Conservation (phyloP, 1,140 invertebrate genomes). For the Zophobas morio region DNA sequence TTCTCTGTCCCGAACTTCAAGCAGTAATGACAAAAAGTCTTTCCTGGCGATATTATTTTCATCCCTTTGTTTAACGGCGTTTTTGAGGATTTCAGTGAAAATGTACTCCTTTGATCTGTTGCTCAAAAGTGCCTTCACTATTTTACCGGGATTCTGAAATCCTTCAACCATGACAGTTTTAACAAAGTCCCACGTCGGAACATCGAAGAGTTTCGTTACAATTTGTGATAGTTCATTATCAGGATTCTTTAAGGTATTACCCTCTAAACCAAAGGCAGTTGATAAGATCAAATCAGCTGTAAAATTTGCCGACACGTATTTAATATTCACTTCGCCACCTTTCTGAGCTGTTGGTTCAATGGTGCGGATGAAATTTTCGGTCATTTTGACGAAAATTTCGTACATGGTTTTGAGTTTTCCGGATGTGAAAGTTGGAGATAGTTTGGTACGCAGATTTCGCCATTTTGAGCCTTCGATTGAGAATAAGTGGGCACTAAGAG, state of each 20-base stretch:
- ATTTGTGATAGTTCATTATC: not conserved
- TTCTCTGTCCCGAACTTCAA: conserved; percentile 63
- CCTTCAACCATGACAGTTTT: conserved; percentile 15
- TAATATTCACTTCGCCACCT: conserved; percentile 11
- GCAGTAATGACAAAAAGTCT: conserved; percentile 72
- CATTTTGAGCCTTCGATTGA: conserved; percentile 67
- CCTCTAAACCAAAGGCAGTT: conserved; percentile 71
- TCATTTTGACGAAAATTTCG: conserved; percentile 52
- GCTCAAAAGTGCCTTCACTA: not conserved
- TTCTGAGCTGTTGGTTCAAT: conserved; percentile 2
- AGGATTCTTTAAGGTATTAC: conserved; percentile 19
- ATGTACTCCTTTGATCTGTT: conserved; percentile 64
- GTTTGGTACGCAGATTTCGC: conserved; percentile 68
- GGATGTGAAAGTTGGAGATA: conserved; percentile 71
- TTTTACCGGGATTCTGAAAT: not conserved
- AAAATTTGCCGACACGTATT: not conserved
- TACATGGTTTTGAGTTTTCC: conserved; percentile 71
- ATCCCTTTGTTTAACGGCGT: conserved; percentile 69
- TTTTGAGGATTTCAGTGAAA: conserved; percentile 67
- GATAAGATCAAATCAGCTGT: conserved; percentile 21
- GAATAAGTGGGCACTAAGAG: conserved; percentile 69
- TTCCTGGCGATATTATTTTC: conserved; percentile 67
- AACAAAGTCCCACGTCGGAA: not conserved
- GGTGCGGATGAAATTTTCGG: conserved; percentile 67
- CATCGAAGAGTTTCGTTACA: not conserved